Evolutionary conservation across 1,140 invertebrate genomes (phyloP).

Genomic region (Danaus plexippus): DNA sequence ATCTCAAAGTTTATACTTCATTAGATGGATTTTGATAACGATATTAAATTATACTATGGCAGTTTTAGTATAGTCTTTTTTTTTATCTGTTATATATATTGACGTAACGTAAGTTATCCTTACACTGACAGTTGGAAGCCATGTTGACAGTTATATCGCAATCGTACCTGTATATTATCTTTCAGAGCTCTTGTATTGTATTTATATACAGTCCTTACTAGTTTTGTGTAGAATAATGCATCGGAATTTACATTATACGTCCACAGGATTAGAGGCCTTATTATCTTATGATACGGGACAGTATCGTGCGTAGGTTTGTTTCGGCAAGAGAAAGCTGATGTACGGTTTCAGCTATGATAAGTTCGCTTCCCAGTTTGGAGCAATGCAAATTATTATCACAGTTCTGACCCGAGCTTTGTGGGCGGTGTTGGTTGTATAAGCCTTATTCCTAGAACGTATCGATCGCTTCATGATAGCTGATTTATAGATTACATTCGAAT

Average conservation of each 20-base stretch:
- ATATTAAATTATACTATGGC: no score
- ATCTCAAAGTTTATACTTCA: no score
- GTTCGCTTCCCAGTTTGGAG: conserved; percentile 45
- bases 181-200: conserved; percentile 34
- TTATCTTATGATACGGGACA: conserved; percentile 14
- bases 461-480: conserved; percentile 12
- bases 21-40: no score
- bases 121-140: no score
- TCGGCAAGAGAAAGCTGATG: conserved; percentile 54
- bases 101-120: no score
- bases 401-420: conserved; percentile 44
- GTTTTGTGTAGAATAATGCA: conserved; percentile 23
- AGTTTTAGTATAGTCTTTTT: no score
- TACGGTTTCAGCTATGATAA: conserved; percentile 45
- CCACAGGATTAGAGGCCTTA: conserved; percentile 21
- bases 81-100: no score
- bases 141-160: conserved; percentile 33
- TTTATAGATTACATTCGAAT: no score
- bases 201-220: conserved; percentile 20
- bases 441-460: conserved; percentile 41
- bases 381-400: conserved; percentile 61
- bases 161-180: conserved; percentile 41
- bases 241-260: conserved; percentile 13
- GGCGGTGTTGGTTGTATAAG: conserved; percentile 48
- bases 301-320: conserved; percentile 11